These are phyloP conservation scores for Anguilla japonica DNA, from an alignment of 2,113 vertebrate species.

Conservation along the genomic window DNA sequence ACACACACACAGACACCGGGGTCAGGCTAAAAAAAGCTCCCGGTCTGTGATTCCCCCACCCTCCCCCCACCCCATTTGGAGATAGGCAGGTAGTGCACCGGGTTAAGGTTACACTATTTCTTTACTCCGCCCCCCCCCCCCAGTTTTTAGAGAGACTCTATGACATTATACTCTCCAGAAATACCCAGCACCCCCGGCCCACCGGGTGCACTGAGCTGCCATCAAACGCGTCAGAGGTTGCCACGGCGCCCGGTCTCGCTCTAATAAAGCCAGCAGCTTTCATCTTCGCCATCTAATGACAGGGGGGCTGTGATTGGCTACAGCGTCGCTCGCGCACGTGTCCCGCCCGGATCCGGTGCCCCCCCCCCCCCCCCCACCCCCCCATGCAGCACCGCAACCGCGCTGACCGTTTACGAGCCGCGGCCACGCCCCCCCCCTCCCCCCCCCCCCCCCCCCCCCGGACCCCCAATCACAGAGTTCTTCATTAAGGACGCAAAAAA, in stretches of 20 bases:
- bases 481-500: too few species aligned
- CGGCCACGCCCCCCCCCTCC: too few species aligned
- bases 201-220: constrained; percentile 53
- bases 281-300: background rate
- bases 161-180: constrained; percentile 55
- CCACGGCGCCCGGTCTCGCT: background rate
- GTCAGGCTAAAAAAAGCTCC: constrained; percentile 71
- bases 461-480: background rate
- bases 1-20: constrained; percentile 60
- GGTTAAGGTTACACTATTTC: constrained; percentile 50
- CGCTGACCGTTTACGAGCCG: too few species aligned
- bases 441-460: background rate
- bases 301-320: background rate
- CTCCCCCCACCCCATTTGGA: constrained; percentile 33
- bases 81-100: constrained; percentile 28
- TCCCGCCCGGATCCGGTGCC: background rate
- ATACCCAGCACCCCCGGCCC: constrained; percentile 53
- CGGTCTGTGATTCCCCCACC: background rate
- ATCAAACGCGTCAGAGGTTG: constrained; percentile 22
- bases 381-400: background rate
- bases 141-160: constrained; percentile 65
- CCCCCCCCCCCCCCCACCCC: background rate
- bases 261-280: background rate
- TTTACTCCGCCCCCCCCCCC: constrained; percentile 25
- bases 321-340: too few species aligned